Evolutionary conservation across 2,888 invertebrate genomes (phyloP), one percentile per base, ranked within the genome.

Genomic region (Agonopterix subpropinquella): DNA sequence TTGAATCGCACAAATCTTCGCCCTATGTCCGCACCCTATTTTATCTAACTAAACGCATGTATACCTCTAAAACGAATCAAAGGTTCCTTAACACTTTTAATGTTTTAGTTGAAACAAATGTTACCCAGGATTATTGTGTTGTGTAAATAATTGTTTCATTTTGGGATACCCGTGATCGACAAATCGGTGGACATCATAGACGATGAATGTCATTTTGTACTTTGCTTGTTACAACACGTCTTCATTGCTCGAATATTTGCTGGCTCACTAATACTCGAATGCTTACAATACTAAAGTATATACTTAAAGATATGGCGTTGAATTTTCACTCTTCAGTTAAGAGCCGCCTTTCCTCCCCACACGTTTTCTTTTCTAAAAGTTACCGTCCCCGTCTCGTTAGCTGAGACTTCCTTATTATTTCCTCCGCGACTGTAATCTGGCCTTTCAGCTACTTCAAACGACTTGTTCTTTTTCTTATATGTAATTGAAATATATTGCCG

Each of bases 401-500:
- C 75, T 73, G 69, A 72, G 70, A 66, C 74, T 77, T 79, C 77
- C 80, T 85, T 86, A 83, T 83, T 85, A 82, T 85, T 83, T 85
- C 75, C 76, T 73, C 67, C 74, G 62, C 73, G 80, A 76, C 81
- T 81, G 83, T 82, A 85, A 87, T 85, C 84, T 85, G 82, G 78
- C 81, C 80, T 83, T 79, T 84, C 84, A 82, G 85, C 85, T 82
- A 84, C 86, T 86, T 83, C 80, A 84, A 83, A 85, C 80, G 84
- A 85, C 86, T 88, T 84, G 86, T 80, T 85, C 86, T 88, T 87
- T 87, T 87, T 87, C 87, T 86, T 84, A 84, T 80, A 79, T 86
- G 87, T 88, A 88, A 88, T 88, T 88, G 87, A 88, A 86, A 88
- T 88, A 86, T 86, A 88, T 88, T 88, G 85, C 85, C 79, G 80